These are phyloP conservation scores for Drosophila falleni DNA, from an alignment of 2,888 invertebrate genomes.

Conservation along the genomic window DNA sequence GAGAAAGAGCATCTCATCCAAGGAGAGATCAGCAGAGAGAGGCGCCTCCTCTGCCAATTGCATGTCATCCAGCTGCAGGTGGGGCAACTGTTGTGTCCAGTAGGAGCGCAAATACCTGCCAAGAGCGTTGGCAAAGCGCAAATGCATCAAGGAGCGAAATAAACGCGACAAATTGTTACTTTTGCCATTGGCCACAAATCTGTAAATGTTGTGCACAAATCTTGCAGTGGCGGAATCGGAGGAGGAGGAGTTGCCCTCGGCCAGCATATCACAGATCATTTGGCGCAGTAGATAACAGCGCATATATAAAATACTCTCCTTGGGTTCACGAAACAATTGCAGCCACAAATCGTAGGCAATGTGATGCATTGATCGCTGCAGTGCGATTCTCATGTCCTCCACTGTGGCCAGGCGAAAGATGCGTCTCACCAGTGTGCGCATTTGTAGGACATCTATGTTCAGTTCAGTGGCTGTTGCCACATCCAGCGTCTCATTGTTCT, in stretches of 20 bases:
- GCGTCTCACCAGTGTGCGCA: constrained; percentile 62
- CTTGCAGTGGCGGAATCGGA: constrained; percentile 13
- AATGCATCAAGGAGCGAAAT: constrained; percentile 49
- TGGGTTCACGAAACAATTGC: constrained; percentile 56
- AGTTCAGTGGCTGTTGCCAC: constrained; percentile 25
- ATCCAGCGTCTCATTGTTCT: constrained; percentile 18
- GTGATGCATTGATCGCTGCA: constrained; percentile 47
- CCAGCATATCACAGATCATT: constrained; percentile 65
- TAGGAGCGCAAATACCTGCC: constrained; percentile 49
- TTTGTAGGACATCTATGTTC: constrained; percentile 41
- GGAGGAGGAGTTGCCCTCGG: constrained; percentile 12
- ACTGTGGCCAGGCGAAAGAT: constrained; percentile 49
- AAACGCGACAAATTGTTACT: constrained; percentile 43
- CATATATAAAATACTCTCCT: constrained; percentile 49
- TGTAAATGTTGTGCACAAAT: constrained; percentile 60
- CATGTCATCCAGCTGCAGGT: constrained; percentile 57
- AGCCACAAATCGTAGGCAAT: constrained; percentile 56
- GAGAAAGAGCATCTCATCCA: constrained; percentile 54
- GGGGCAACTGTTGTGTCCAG: constrained; percentile 55
- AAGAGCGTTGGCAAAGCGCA: constrained; percentile 42
- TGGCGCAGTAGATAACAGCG: constrained; percentile 62
- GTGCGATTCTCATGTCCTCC: constrained; percentile 46
- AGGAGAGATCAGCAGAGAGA: not conserved
- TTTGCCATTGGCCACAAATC: constrained; percentile 27
- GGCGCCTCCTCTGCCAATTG: constrained; percentile 22